Evolutionary conservation across 2,797 vertebrate genomes (phyloP), one percentile per base, ranked within the genome.

Genomic region (Aythya fuligula): DNA sequence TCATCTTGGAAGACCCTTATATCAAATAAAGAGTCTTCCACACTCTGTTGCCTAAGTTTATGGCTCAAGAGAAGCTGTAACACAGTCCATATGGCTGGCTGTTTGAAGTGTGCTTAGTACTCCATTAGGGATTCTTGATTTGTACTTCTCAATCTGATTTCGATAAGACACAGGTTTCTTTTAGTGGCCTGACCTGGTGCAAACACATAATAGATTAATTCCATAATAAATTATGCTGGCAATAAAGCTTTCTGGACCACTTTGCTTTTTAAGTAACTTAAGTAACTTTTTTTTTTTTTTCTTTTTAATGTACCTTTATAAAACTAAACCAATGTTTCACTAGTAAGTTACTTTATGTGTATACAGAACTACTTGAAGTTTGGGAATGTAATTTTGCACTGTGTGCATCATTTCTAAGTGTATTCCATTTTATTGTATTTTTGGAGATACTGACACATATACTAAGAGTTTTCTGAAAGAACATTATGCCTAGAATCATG

Each of bases 91-190:
- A 98, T 98, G 98, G 91, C 87, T 94, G 90, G 56, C 92, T 97
- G 97, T 98, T 98, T 98, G 98, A 98, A 98, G 98, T 98, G 96
- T 66, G 94, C 97, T 98, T 98, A 98, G 97, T 97, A 96, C 94
- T 98, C 97, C 98, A 97, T 98, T 97, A 97, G 97, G 96, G 96
- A 96, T 97, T 97, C 96, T 97, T 41, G 32, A 96, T 97, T 97
- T 97, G 95, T 97, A 93, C 93, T 97, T 97, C 94, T 98, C 96
- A 98, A 96, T 98, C 97, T 98, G 98, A 98, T 97, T 98, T 97
- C 94, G 96, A 97, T 98, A 97, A 98, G 96, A 96, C 79, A 86
- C 96, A 96, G 94, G 88, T 97, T 98, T 96, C 91, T 89, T 96
- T 96, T 87, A 85, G 90, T 74, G 79, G 95, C 93, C 87, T 97